A percentile compares a stretch with the other conserved stretches of the same genome.
Conservation (phyloP, 2,113 vertebrate genomes). For the Thomomys bottae region DNA sequence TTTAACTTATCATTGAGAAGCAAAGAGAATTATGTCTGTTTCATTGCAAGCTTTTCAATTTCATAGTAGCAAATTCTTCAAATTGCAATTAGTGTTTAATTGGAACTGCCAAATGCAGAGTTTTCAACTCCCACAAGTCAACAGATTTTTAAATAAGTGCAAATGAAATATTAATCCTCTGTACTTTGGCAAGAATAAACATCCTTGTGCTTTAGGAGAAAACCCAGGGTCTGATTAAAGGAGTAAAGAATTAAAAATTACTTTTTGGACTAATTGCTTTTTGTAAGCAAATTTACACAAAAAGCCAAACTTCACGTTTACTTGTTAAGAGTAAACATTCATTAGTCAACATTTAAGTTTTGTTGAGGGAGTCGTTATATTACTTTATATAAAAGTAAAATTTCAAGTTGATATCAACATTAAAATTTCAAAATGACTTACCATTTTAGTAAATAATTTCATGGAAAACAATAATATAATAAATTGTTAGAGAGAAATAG, state of each 20-base stretch:
- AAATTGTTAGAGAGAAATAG: background rate
- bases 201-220: background rate
- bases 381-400: background rate
- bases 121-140: conserved; percentile 33
- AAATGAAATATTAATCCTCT: conserved; percentile 56
- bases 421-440: conserved; percentile 20
- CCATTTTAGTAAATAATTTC: background rate
- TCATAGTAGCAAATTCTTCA: conserved; percentile 52
- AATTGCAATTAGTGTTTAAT: conserved; percentile 57
- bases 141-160: conserved; percentile 59
- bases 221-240: background rate
- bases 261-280: background rate
- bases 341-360: conserved; percentile 1
- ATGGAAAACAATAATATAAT: background rate
- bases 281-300: background rate
- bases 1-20: conserved; percentile 18
- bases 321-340: background rate
- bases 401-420: background rate
- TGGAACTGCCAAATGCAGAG: conserved; percentile 27
- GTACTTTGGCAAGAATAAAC: background rate
- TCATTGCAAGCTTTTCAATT: conserved; percentile 41
- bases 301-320: background rate
- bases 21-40: conserved; percentile 37
- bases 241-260: background rate
- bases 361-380: background rate